Evolutionary conservation across 1,140 invertebrate species (phyloP).

Genomic region (Battus philenor): DNA sequence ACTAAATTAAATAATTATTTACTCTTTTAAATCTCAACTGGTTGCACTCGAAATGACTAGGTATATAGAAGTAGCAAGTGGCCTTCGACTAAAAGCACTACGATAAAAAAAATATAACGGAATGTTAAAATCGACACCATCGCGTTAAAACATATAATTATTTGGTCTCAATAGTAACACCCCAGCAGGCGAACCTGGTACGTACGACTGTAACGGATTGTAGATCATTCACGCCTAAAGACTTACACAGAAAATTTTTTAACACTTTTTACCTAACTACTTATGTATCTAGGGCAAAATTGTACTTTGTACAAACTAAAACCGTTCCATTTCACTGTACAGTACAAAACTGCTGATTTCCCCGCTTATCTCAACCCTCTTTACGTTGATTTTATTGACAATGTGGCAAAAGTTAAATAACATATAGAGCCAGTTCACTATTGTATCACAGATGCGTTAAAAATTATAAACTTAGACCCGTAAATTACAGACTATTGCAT

Average conservation of each 20-base stretch:
- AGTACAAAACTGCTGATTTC: conserved; percentile 49
- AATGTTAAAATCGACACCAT: conserved; percentile 75
- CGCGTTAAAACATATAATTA: conserved; percentile 71
- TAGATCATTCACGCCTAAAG: conserved; percentile 60
- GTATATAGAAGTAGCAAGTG: conserved; percentile 67
- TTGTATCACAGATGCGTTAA: conserved; percentile 72
- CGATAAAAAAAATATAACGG: conserved; percentile 55
- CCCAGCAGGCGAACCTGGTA: conserved; percentile 55
- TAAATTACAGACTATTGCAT: conserved; percentile 54
- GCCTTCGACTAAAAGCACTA: conserved; percentile 59
- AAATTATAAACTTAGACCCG: conserved; percentile 60
- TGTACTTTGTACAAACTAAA: conserved; percentile 74
- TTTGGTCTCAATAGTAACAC: conserved; percentile 74
- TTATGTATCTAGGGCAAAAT: conserved; percentile 70
- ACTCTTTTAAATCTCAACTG: conserved; percentile 67
- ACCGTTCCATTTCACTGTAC: conserved; percentile 52
- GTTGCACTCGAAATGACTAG: conserved; percentile 74
- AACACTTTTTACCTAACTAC: conserved; percentile 71
- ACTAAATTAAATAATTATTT: conserved; percentile 49
- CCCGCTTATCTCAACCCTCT: conserved; percentile 30
- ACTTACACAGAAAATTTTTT: conserved; percentile 56
- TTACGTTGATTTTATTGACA: conserved; percentile 29
- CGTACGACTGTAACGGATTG: conserved; percentile 50
- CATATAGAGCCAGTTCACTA: conserved; percentile 53
- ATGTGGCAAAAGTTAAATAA: conserved; percentile 52